These are phyloP conservation scores for Pegea sp. DNA, from an alignment of 23 tunicate genomes.

Conservation along the genomic window DNA sequence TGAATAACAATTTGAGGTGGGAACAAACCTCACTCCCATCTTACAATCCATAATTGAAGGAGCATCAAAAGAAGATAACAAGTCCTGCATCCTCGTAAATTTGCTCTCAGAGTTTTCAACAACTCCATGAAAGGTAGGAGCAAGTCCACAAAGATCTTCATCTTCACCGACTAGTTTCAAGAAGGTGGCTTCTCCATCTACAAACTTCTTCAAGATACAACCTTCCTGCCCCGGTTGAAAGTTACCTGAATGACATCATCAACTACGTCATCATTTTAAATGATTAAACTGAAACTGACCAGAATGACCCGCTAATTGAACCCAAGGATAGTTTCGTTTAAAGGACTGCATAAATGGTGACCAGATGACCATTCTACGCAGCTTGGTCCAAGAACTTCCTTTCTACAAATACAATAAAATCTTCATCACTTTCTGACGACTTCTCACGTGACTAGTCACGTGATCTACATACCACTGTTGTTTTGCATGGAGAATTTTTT, in stretches of 20 bases:
- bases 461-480: not conserved
- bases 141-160: constrained; percentile 15
- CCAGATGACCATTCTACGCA: constrained; percentile 74
- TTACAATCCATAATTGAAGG: constrained; percentile 89
- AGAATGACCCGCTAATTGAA: constrained; percentile 89
- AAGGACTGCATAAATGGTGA: constrained; percentile 94
- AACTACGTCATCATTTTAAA: too few relatives aligned
- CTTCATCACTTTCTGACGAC: not conserved
- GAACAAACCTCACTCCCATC: constrained; percentile 69
- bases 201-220: constrained; percentile 59
- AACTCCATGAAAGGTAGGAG: constrained; percentile 59
- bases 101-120: constrained; percentile 36
- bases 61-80: constrained; percentile 38
- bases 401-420: constrained; percentile 3
- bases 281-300: constrained; percentile 21
- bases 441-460: not conserved
- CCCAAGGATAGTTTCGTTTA: constrained; percentile 88
- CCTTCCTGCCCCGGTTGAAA: constrained; percentile 94
- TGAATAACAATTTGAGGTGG: too few relatives aligned
- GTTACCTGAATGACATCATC: too few relatives aligned
- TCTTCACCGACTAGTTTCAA: constrained; percentile 24
- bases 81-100: constrained; percentile 77
- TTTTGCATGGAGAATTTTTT: not conserved
- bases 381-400: constrained; percentile 68
- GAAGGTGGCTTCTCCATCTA: constrained; percentile 59